A percentile compares a stretch with the other conserved stretches of the same genome.
Evolutionary conservation across 2,888 invertebrate species (phyloP).

Genomic region (Melolontha melolontha): DNA sequence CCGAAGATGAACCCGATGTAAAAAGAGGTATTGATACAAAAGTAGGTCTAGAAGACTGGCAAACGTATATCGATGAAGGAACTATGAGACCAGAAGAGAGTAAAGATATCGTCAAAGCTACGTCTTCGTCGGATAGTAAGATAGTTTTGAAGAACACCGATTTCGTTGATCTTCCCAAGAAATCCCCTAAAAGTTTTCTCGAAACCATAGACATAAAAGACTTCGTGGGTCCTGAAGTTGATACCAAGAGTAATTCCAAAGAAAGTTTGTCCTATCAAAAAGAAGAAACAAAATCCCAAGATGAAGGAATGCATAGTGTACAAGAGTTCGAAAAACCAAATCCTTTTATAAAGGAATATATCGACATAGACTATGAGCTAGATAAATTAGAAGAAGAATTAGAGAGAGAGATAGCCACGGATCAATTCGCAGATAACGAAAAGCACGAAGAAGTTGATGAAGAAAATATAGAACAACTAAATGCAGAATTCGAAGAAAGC

Average conservation of each 20-base stretch:
- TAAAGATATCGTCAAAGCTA: background rate
- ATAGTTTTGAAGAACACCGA: background rate
- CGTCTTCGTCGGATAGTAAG: background rate
- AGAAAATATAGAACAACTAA: too few relatives aligned
- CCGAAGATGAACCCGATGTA: background rate
- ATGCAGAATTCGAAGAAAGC: too few relatives aligned
- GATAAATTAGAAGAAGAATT: constrained; percentile 7
- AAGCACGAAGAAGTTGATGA: too few relatives aligned
- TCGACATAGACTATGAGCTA: constrained; percentile 15
- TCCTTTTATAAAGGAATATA: background rate
- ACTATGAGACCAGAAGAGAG: background rate
- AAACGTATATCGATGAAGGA: constrained; percentile 16
- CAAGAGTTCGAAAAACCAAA: background rate
- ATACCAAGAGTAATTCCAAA: background rate
- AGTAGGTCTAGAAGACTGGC: constrained; percentile 1
- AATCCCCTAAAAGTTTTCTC: constrained; percentile 13
- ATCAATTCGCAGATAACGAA: too few relatives aligned
- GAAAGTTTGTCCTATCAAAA: too few relatives aligned
- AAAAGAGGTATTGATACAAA: background rate
- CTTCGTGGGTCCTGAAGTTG: background rate
- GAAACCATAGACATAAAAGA: constrained; percentile 27
- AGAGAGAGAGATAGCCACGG: background rate
- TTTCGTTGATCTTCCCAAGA: constrained; percentile 7
- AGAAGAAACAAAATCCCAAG: too few relatives aligned
- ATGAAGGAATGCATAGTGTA: too few relatives aligned